Base-by-base conservation (phyloP, 1,140 invertebrate species). In the Lysiphlebus fabarum region DNA sequence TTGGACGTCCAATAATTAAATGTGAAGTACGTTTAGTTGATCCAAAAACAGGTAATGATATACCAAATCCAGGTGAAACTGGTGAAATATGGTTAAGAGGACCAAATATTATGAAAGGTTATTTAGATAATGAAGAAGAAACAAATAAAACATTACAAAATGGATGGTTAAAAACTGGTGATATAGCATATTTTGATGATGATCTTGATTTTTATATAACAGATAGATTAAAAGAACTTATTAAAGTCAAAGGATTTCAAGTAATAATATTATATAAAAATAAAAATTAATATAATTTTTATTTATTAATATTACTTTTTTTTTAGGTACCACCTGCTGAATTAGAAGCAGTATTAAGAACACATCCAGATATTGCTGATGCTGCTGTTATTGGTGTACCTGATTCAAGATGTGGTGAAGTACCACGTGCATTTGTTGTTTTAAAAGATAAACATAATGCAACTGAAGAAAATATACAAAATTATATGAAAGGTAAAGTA, bases 211-310 rank as follows among this genome's bases (percentile, higher is more conserved):
- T 93, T 61, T 93, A 84, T 55, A 85, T 95, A 54, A 89, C 90
- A 1, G 93, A 95, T 65, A 79, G 93, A 56, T 67, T 94, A 47
- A 96, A 96, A 69, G 92, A 96, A 71, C 81, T 96, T 8, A 95
- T 96, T 59, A 96, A 96, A 81, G 90, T 92, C 47, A 90, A 88
- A 73, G 88, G 86, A 33, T 82, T 84, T 47, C 88, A 90, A 79
- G 86, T 86, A 71, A 72, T 55, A 49, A 5, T 34, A 53, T 48
- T 38, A 43, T 54, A 49, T 53, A 43, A n/a, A n/a, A n/a, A n/a
- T n/a, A n/a, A n/a, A n/a, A n/a, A 7, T 12, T 41, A 26, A 10
- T 73, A n/a, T n/a, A n/a, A n/a, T n/a, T n/a, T n/a, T n/a, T n/a
- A n/a, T n/a, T n/a, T n/a, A n/a, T n/a, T n/a, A n/a, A n/a, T n/a